These are phyloP conservation scores for Xiphorhynchus erythropygius DNA, from an alignment of 2,797 vertebrate genomes.

Conservation along the genomic window DNA sequence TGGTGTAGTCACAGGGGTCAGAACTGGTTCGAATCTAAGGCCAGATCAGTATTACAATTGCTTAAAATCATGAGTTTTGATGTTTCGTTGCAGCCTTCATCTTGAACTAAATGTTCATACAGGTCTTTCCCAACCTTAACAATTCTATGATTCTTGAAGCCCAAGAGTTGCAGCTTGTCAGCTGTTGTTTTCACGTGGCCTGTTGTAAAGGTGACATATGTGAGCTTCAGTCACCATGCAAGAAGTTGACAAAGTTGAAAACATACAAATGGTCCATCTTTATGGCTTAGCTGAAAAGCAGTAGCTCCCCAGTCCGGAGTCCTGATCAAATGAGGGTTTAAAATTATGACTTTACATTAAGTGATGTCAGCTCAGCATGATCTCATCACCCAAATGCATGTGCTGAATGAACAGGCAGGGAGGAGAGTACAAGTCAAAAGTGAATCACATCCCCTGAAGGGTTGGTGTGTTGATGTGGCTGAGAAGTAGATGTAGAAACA, in stretches of 20 bases:
- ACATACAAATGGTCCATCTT: not conserved
- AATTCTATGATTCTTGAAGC: not conserved
- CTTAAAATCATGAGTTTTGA: not conserved
- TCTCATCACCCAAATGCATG: not conserved
- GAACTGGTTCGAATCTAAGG: not conserved
- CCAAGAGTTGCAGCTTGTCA: not conserved
- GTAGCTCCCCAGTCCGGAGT: not conserved
- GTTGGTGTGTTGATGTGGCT: not conserved
- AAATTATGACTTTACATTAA: not conserved
- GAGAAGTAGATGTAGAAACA: not conserved
- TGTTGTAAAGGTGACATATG: not conserved
- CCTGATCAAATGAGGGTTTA: not conserved
- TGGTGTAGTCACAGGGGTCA: not conserved
- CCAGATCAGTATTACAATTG: accelerated
- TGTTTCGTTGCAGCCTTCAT: not conserved
- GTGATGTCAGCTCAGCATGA: not conserved
- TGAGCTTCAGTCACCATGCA: not conserved
- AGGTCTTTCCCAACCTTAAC: not conserved
- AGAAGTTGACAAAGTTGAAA: not conserved
- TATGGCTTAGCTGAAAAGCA: not conserved
- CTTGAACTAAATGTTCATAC: not conserved
- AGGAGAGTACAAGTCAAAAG: not conserved
- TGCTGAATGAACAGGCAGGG: not conserved
- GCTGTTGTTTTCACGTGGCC: not conserved
- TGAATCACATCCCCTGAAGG: not conserved